These are phyloP conservation scores for Sandelia bainsii DNA, from an alignment of 2,797 vertebrate genomes.

Conservation along the genomic window DNA sequence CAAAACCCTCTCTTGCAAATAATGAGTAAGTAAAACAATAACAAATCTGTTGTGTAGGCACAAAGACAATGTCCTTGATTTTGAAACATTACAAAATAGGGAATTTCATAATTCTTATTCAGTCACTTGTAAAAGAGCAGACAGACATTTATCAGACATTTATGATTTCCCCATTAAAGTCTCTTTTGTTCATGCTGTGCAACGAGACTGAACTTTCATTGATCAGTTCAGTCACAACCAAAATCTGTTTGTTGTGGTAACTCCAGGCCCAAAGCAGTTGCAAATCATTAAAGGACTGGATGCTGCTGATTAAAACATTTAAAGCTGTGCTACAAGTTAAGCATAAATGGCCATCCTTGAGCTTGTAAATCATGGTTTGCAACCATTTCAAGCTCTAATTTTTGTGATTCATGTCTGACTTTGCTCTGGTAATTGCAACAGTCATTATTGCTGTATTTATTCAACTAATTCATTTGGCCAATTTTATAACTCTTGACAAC, in stretches of 20 bases:
- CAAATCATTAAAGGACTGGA: background rate
- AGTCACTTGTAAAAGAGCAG: constrained; percentile 17
- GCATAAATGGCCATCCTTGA: background rate
- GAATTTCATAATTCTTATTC: constrained; percentile 27
- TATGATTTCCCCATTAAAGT: constrained; percentile 22
- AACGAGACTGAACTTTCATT: constrained; percentile 2
- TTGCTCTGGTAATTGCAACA: background rate
- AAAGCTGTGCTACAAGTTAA: background rate
- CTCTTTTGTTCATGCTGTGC: constrained; percentile 19
- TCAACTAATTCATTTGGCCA: background rate
- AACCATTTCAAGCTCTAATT: background rate
- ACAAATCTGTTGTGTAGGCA: constrained; percentile 9
- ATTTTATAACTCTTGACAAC: background rate
- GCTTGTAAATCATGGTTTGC: background rate
- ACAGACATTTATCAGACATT: constrained; percentile 11
- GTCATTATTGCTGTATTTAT: constrained; percentile 1
- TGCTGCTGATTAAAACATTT: background rate
- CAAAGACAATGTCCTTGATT: constrained; percentile 15
- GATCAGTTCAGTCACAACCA: constrained; percentile 15
- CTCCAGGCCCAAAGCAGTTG: background rate
- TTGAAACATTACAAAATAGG: background rate
- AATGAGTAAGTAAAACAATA: background rate
- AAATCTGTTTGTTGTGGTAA: constrained; percentile 14
- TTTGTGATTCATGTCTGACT: background rate
- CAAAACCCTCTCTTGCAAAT: constrained; percentile 5